phyloP scores from a whole-genome alignment of 2,888 invertebrate species.

The Palloptera scutellata region DNA sequence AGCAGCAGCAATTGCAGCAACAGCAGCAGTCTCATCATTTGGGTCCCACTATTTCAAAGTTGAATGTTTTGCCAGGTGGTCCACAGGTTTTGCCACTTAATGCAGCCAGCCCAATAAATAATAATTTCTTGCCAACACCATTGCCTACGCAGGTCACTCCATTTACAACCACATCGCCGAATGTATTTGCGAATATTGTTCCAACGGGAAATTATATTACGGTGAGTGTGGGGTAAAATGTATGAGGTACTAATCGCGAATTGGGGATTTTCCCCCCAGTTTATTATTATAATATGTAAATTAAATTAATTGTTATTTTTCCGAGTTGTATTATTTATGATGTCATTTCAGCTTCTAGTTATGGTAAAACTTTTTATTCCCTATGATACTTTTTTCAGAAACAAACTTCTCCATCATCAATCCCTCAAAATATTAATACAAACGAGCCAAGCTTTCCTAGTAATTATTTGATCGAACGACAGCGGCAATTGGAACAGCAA shows the following conservation, averaged over 20 bases:
- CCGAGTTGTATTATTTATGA: no score
- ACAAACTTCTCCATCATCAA: conserved; percentile 30
- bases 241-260: no score
- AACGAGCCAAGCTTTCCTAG: conserved; percentile 43
- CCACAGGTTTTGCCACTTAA: conserved; percentile 35
- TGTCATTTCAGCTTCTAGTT: neutral
- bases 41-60: conserved; percentile 58
- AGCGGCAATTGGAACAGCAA: conserved; percentile 75
- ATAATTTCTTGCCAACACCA: conserved; percentile 36
- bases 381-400: conserved; percentile 35
- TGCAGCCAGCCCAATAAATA: neutral
- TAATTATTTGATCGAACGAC: conserved; percentile 66
- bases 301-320: neutral
- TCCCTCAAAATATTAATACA: conserved; percentile 1
- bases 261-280: no score
- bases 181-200: conserved; percentile 30
- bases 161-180: conserved; percentile 41
- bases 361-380: neutral
- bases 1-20: conserved; percentile 20
- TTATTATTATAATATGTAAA: no score
- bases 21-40: conserved; percentile 38
- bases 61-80: conserved; percentile 54
- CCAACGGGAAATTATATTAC: conserved; percentile 35
- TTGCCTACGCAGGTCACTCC: conserved; percentile 45
- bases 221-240: conserved; percentile 32